A percentile compares a stretch with the other conserved stretches of the same genome.
These are phyloP conservation scores for Bombylius major DNA, from an alignment of 2,888 invertebrate genomes.

Conservation along the genomic window DNA sequence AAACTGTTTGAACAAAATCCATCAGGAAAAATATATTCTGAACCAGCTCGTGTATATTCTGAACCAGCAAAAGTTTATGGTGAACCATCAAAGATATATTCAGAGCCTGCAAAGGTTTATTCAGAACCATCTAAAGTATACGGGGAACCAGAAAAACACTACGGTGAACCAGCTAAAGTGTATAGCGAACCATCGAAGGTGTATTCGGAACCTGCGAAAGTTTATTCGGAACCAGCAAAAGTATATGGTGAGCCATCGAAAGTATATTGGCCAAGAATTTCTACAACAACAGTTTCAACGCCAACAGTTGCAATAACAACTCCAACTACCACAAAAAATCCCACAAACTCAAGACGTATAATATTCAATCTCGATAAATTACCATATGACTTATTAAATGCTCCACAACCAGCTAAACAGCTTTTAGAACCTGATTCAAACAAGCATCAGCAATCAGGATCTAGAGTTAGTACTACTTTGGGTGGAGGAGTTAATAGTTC, in stretches of 20 bases:
- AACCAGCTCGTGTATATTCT: conserved; percentile 42
- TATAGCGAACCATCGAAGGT: conserved; percentile 42
- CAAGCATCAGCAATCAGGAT: conserved; percentile 12
- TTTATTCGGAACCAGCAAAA: conserved; percentile 47
- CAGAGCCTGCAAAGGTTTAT: conserved; percentile 41
- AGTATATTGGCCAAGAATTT: conserved; percentile 33
- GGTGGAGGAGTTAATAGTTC: too few species aligned
- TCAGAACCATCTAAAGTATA: conserved; percentile 48
- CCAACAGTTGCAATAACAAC: not conserved
- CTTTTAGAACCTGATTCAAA: conserved; percentile 20
- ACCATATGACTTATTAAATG: conserved; percentile 35
- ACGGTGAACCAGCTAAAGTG: conserved; percentile 42
- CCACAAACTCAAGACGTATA: conserved; percentile 23
- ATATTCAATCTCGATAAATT: conserved; percentile 36
- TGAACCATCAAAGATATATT: conserved; percentile 44
- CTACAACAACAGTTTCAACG: conserved; percentile 7
- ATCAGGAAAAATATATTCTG: conserved; percentile 37
- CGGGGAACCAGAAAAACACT: conserved; percentile 36
- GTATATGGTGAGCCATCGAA: conserved; percentile 45
- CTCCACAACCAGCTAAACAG: conserved; percentile 23
- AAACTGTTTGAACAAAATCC: conserved; percentile 19
- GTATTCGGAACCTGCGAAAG: conserved; percentile 47
- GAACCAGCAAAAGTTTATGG: conserved; percentile 48
- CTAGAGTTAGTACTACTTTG: too few species aligned
- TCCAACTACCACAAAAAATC: conserved; percentile 2